phyloP scores from a whole-genome alignment of 2,113 vertebrate species.

The Chiloscyllium plagiosum region DNA sequence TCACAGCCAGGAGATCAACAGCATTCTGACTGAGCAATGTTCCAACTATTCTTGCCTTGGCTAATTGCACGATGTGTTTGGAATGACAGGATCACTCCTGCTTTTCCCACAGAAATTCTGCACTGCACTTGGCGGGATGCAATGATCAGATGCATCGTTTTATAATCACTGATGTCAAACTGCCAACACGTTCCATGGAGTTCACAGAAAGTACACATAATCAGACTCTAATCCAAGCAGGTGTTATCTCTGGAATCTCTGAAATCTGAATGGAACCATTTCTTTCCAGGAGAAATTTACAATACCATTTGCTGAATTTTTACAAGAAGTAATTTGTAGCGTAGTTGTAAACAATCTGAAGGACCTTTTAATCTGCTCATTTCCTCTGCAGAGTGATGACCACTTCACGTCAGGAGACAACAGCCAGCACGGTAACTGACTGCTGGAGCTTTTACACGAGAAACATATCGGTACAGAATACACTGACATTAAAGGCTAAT shows the following conservation, averaged over 20 bases:
- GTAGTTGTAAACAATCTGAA: neutral
- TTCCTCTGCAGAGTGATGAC: too few species aligned
- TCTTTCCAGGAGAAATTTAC: neutral
- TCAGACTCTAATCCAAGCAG: neutral
- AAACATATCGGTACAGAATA: neutral
- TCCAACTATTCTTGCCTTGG: neutral
- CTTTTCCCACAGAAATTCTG: slow-evolving; percentile 25
- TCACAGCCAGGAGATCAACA: neutral
- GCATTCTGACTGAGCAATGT: neutral
- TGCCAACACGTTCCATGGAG: neutral
- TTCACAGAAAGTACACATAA: neutral
- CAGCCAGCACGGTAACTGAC: neutral
- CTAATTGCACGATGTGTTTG: neutral
- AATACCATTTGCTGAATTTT: neutral
- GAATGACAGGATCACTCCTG: neutral
- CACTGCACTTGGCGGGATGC: neutral
- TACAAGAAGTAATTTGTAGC: neutral
- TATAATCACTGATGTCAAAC: neutral
- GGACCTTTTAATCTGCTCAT: neutral
- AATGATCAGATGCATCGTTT: neutral
- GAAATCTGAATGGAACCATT: neutral
- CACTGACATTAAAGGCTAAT: neutral
- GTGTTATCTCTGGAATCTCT: neutral
- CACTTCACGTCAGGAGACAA: neutral
- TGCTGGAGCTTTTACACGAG: neutral